A percentile compares a stretch with the other conserved stretches of the same genome.
Evolutionary conservation across 2,113 vertebrate genomes (phyloP).

Genomic region (Chaetorhynchus papuensis): DNA sequence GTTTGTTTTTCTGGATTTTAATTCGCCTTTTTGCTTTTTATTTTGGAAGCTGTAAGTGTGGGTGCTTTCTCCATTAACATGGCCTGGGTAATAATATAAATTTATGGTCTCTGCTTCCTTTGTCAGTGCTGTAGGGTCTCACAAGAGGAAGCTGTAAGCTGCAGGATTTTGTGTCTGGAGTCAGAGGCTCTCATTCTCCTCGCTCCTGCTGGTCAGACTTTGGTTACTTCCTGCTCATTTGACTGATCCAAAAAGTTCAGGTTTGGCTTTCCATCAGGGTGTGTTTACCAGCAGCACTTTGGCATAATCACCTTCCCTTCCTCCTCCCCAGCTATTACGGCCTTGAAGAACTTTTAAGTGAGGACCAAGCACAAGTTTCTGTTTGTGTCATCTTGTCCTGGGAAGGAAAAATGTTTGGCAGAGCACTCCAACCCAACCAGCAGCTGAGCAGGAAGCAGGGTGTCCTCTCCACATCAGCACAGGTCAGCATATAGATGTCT

Average conservation of each 20-base stretch:
- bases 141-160: background rate
- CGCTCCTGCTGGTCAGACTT: background rate
- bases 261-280: background rate
- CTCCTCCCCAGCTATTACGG: accelerated
- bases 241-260: background rate
- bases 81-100: background rate
- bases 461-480: background rate
- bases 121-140: background rate
- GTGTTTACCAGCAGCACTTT: background rate
- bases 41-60: background rate
- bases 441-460: background rate
- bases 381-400: background rate
- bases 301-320: background rate
- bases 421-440: background rate
- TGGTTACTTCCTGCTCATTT: background rate
- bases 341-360: background rate
- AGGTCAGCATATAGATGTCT: background rate
- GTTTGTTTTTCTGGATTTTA: background rate
- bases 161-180: background rate
- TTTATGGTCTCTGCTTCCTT: background rate
- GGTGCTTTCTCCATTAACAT: background rate
- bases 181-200: background rate
- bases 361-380: background rate
- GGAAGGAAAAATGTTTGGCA: background rate
- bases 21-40: background rate